Evolutionary conservation across 30 jellyfish, hydroid and myxozoan species (phyloP).

Genomic region (Pelagia noctiluca): DNA sequence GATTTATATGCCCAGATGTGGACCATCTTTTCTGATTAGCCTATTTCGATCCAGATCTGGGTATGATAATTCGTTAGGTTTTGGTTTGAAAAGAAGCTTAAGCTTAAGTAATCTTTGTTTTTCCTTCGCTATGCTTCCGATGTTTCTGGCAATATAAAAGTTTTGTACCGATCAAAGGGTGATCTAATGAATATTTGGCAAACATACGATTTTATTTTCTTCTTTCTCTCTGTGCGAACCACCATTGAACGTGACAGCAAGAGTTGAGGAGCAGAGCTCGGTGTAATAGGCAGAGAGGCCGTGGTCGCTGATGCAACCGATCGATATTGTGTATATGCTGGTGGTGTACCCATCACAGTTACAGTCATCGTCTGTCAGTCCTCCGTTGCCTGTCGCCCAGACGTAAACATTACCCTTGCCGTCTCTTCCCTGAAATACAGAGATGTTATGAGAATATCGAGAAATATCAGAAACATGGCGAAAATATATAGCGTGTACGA

Average conservation of each 20-base stretch:
- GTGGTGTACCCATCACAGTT: conserved; percentile 99
- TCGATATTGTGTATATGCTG: conserved; percentile 94
- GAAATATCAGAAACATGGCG: too few relatives aligned
- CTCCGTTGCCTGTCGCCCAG: conserved; percentile 99
- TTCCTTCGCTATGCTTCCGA: too few relatives aligned
- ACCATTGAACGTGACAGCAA: conserved; percentile 99
- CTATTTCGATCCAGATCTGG: too few relatives aligned
- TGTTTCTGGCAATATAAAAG: too few relatives aligned
- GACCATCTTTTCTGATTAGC: too few relatives aligned
- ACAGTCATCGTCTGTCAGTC: conserved; percentile 99
- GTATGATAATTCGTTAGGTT: too few relatives aligned
- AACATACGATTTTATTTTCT: conserved; percentile 96
- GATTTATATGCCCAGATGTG: too few relatives aligned
- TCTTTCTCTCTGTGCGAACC: conserved; percentile 99
- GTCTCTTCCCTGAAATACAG: conserved; percentile 86
- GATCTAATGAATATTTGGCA: too few relatives aligned
- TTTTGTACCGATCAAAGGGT: too few relatives aligned
- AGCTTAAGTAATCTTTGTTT: too few relatives aligned
- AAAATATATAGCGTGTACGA: too few relatives aligned
- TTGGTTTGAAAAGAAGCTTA: too few relatives aligned
- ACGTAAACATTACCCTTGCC: conserved; percentile 96
- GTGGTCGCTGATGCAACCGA: conserved; percentile 99
- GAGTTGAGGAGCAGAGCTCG: conserved; percentile 98
- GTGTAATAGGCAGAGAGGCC: conserved; percentile 99
- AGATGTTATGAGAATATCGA: not conserved